Base-by-base conservation (phyloP, 2,888 invertebrate species). In the Charanyca ferruginea region DNA sequence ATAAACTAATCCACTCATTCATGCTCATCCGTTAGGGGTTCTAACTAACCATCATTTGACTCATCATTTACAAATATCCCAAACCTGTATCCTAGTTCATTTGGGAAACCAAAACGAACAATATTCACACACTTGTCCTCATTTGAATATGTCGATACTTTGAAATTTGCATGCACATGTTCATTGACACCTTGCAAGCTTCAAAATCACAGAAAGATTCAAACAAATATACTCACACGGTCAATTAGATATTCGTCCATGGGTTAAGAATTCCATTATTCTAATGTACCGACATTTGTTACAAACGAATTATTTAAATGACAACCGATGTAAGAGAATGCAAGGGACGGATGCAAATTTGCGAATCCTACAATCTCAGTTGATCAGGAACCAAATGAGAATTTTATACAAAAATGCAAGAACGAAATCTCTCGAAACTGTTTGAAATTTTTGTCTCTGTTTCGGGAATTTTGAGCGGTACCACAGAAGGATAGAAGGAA, bases 271-370 rank as follows among this genome's bases (percentile, higher is more conserved):
- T 84, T 83, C 77, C 83, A 87, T 87, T 88, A 90, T 89, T 89
- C 84, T 87, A 89, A 92, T 91, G 80, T 70, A 71, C 73, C 65
- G 78, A 85, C 90, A 90, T 93, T 94, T 92, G 91, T 93, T 91
- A 93, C 79, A 84, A 83, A 85, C 80, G 85, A 94, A 92, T 94
- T 94, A 94, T 94, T 94, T 88, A 94, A 94, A 94, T 94, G 90
- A 86, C 83, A 76, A 70, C 83, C 81, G 79, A 85, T 86, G 85
- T 85, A 75, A 75, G 72, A 69, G 77, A 83, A 83, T 81, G 83
- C 79, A 79, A 82, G 87, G 87, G 89, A 85, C 82, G 85, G 82
- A 94, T 94, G 93, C 92, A 93, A 93, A 94, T 93, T 86, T 82
- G 83, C 86, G 84, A 81, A 81, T 83, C 83, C 85, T 80, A 87